Base-by-base conservation (phyloP, 2,797 vertebrate genomes). In the Pangasius macronema region DNA sequence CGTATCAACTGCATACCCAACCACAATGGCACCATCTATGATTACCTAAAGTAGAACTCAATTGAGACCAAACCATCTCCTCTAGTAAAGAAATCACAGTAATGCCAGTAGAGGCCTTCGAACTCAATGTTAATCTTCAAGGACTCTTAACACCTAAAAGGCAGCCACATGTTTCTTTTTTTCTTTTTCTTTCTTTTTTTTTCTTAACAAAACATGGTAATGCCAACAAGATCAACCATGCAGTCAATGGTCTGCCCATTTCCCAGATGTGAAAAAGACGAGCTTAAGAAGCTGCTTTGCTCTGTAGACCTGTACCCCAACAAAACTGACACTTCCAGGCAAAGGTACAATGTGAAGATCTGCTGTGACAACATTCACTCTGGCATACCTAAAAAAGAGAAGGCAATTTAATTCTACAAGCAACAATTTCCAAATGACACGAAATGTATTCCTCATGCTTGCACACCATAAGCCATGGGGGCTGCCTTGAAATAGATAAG, bases 231-330 rank as follows among this genome's bases (percentile, higher is more conserved):
- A 90, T 65, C 90, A 85, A 91, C 92, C 88, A 90, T 94, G 92
- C 93, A 93, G 90, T 91, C 75, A 91, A 90, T 92, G 89, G 91
- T 92, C 93, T 89, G 91, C 92, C 92, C 91, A 93, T 94, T 92
- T 93, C 93, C 94, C 93, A 92, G 84, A 87, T 91, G 86, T 93
- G 89, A 94, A 93, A 95, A 95, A 95, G 95, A 95, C 94, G 93
- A 93, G 94, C 94, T 90, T 93, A 95, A 96, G 96, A 96, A 96
- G 95, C 92, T 94, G 95, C 95, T 95, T 95, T 92, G 91, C 95
- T 96, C 96, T 96, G 96, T 96, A 97, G 96, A 97, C 96, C 96
- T 96, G 96, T 96, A 96, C 96, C 95, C 95, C 95, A 94, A 94
- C 87, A 95, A 91, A 94, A 93, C 94, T 93, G 94, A 93, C 93